These are phyloP conservation scores for Sarotherodon lohbergeri DNA, from an alignment of 2,113 vertebrate genomes.

Conservation along the genomic window DNA sequence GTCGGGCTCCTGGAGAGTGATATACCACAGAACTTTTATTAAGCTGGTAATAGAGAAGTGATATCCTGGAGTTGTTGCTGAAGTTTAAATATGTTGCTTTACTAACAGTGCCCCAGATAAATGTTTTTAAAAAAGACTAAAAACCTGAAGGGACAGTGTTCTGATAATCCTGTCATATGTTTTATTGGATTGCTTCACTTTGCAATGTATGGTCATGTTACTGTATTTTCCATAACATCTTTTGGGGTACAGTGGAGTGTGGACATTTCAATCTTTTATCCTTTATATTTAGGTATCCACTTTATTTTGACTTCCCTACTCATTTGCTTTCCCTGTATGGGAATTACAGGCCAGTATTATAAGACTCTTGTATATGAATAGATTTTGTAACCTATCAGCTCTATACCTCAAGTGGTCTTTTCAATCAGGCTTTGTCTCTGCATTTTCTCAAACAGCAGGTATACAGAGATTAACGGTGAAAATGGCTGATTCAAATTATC, in stretches of 20 bases:
- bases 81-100: neutral
- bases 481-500: slow-evolving; percentile 6
- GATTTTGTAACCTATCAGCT: neutral
- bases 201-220: neutral
- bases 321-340: neutral
- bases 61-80: neutral
- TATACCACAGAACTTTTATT: neutral
- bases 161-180: neutral
- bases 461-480: slow-evolving; percentile 3
- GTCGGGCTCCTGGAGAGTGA: neutral
- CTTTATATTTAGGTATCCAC: neutral
- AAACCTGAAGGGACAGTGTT: neutral
- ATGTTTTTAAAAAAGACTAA: neutral
- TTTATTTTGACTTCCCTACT: neutral
- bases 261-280: neutral
- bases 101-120: neutral
- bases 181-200: neutral
- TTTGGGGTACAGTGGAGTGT: neutral
- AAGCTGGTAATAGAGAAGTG: neutral
- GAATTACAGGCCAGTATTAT: neutral
- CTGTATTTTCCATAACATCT: neutral
- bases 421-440: slow-evolving; percentile 31
- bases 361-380: neutral
- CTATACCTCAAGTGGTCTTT: slow-evolving; percentile 17
- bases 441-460: neutral